phyloP scores from a whole-genome alignment of 2,888 invertebrate genomes.

The Microplitis manilae region DNA sequence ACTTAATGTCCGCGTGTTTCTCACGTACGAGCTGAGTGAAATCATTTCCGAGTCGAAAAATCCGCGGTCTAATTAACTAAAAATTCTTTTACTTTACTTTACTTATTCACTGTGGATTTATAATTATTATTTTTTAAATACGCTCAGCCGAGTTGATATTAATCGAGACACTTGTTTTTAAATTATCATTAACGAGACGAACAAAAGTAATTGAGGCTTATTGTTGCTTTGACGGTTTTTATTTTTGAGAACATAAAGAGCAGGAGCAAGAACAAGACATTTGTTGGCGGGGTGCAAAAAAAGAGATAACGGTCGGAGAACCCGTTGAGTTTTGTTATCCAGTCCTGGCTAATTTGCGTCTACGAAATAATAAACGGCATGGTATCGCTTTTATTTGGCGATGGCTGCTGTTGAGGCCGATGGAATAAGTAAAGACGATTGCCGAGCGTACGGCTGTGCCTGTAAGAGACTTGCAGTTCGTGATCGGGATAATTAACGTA shows the following conservation, averaged over 20 bases:
- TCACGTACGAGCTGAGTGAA: conserved; percentile 52
- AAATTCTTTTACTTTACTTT: neutral
- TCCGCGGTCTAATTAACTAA: neutral
- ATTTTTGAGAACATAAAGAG: conserved; percentile 9
- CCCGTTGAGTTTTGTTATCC: conserved; percentile 1
- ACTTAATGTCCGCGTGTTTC: conserved; percentile 36
- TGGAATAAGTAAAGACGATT: neutral
- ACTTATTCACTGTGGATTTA: neutral
- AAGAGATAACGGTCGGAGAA: conserved; percentile 3
- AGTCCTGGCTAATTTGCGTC: conserved; percentile 24
- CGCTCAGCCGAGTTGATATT: neutral
- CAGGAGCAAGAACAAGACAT: neutral
- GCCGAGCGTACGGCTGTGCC: neutral
- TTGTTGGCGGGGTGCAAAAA: neutral
- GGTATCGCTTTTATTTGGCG: no score
- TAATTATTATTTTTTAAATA: neutral
- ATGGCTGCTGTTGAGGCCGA: neutral
- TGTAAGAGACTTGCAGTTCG: conserved; percentile 25
- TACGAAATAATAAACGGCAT: conserved; percentile 29
- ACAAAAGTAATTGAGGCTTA: neutral
- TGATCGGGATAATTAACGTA: conserved; percentile 42
- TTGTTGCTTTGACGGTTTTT: neutral
- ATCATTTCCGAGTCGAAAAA: neutral
- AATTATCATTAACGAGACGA: conserved; percentile 10
- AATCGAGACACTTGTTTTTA: neutral